Base-by-base conservation (phyloP, 2,113 vertebrate genomes). In the Gallinago jamesoni region DNA sequence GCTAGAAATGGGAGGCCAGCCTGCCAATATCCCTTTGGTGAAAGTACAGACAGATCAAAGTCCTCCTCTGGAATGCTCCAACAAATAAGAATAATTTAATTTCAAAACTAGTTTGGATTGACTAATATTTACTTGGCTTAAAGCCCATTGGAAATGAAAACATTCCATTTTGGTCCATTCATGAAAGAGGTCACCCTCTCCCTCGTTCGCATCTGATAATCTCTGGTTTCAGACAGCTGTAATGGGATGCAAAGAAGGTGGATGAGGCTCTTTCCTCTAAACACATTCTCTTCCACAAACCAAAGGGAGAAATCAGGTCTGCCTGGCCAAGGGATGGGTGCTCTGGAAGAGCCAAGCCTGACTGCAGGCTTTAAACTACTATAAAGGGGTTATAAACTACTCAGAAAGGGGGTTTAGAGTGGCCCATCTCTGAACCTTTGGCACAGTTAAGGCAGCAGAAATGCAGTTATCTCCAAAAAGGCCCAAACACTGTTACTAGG, bases 21-120 rank as follows among this genome's bases (percentile, higher is more conserved):
- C 93, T 97, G 96, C 95, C 97, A 97, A 97, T 91, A 88, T 83
- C 96, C 95, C 84, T 89, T 96, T 84, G 95, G 91, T 96, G 85
- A 94, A 94, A 97, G 89, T 80, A 94, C 84, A 90, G 81, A 53
- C 70, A 97, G 96, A 97, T 97, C 97, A 97, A 97, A 97, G 97
- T 37, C 28, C 27, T 84, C 47, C 86, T 83, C 87, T 94, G 93
- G 96, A 96, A 97, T 78, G 90, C 87, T 95, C 96, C 87, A 67
- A 97, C 96, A 97, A 97, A 97, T 93, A 97, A 94, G 93, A 97
- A 95, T 93, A 97, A 95, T 91, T 97, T 95, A 81, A 97, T 97
- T 97, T 96, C 83, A 95, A 96, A 96, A 96, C 96, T 96, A 91
- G 91, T 91, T 97, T 94, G 94, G 91, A 96, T 89, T 7, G 27